Conservation (phyloP, 2,113 vertebrate species). For the Lipotes vexillifer region DNA sequence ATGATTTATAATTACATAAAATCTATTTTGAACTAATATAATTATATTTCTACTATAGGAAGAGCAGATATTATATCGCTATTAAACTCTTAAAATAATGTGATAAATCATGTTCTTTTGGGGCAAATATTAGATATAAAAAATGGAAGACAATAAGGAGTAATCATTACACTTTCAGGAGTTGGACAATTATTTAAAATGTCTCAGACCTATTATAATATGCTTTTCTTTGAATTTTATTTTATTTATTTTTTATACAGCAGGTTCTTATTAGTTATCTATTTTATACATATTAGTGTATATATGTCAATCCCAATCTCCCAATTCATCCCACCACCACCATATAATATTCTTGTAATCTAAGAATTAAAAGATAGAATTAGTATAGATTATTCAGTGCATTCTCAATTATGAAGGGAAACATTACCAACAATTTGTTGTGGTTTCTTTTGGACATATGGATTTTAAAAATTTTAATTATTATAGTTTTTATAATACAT, state of each 20-base stretch:
- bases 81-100: neutral
- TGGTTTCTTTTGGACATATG: neutral
- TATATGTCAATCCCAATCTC: too few relatives aligned
- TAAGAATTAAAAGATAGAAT: neutral
- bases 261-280: too few relatives aligned
- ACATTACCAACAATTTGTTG: neutral
- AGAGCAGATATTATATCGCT: neutral
- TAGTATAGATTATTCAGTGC: neutral
- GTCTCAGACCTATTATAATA: neutral
- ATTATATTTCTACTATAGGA: neutral
- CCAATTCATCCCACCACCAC: too few relatives aligned
- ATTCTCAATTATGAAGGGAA: too few relatives aligned
- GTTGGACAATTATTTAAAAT: neutral
- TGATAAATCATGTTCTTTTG: neutral
- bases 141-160: neutral
- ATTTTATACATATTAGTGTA: too few relatives aligned
- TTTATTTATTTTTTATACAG: too few relatives aligned
- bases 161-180: neutral
- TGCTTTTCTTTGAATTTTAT: too few relatives aligned
- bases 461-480: neutral
- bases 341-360: neutral
- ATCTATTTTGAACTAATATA: neutral
- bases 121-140: neutral
- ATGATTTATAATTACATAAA: neutral
- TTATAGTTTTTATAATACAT: neutral